Conservation (phyloP, 2,888 invertebrate species). For the Leptogaster cylindrica region DNA sequence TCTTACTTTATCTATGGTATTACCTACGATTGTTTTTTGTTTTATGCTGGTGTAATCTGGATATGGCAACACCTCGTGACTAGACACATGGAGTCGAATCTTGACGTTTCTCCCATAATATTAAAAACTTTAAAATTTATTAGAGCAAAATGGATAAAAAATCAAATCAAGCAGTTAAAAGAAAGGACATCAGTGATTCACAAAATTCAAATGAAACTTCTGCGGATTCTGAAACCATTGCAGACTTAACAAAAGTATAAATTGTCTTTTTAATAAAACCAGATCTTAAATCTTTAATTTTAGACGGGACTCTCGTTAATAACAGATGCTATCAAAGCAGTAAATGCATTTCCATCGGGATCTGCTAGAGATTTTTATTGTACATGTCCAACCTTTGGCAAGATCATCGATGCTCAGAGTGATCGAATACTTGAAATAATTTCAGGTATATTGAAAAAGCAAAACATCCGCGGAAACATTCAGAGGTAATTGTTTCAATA, state of each 20-base stretch:
- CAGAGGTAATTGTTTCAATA: constrained; percentile 55
- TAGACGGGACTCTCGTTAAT: constrained; percentile 68
- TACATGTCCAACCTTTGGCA: constrained; percentile 77
- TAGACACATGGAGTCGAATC: no score
- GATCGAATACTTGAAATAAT: constrained; percentile 69
- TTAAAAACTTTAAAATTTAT: no score
- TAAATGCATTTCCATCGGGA: constrained; percentile 76
- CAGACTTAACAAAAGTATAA: constrained; percentile 56
- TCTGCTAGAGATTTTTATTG: constrained; percentile 76
- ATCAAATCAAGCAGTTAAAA: background rate
- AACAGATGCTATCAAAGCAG: constrained; percentile 71
- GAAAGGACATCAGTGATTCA: background rate
- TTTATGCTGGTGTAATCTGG: no score
- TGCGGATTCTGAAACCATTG: constrained; percentile 47
- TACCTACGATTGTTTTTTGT: no score
- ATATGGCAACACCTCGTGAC: no score
- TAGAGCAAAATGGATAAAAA: no score
- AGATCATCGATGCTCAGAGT: constrained; percentile 69
- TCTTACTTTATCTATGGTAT: no score
- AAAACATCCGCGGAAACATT: constrained; percentile 67
- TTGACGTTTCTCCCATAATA: no score
- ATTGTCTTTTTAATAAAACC: background rate
- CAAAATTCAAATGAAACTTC: constrained; percentile 42
- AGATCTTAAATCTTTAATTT: constrained; percentile 9
- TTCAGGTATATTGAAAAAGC: constrained; percentile 65